phyloP scores from a whole-genome alignment of 2,113 vertebrate species.

The Passerina amoena region DNA sequence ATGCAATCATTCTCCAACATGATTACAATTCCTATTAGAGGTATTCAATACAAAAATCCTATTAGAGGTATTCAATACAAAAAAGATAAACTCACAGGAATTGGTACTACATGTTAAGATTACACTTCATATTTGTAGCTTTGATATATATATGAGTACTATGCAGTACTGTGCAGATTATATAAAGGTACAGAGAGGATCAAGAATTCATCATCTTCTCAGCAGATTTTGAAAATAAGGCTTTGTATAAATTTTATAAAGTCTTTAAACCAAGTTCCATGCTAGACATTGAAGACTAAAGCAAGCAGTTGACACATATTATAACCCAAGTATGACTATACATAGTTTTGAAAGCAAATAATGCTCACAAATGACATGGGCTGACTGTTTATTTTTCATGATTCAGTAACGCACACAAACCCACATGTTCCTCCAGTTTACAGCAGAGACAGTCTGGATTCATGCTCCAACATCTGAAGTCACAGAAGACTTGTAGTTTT shows the following conservation, averaged over 20 bases:
- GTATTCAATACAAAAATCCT: background rate
- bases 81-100: background rate
- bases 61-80: background rate
- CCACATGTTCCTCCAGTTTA: conserved; percentile 35
- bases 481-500: conserved; percentile 35
- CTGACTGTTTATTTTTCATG: conserved; percentile 24
- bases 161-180: background rate
- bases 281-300: background rate
- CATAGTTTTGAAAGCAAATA: background rate
- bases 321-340: background rate
- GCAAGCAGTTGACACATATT: background rate
- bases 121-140: background rate
- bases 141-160: background rate
- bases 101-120: background rate
- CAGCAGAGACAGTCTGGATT: conserved; percentile 32
- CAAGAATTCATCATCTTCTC: background rate
- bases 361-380: background rate
- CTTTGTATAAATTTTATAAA: background rate
- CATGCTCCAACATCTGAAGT: conserved; percentile 23
- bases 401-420: conserved; percentile 50
- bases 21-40: background rate
- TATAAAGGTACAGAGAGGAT: background rate
- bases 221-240: background rate
- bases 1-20: background rate
- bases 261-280: background rate